Conservation (phyloP, 64 coral and sea anemone genomes). For the Orbicella faveolata region DNA sequence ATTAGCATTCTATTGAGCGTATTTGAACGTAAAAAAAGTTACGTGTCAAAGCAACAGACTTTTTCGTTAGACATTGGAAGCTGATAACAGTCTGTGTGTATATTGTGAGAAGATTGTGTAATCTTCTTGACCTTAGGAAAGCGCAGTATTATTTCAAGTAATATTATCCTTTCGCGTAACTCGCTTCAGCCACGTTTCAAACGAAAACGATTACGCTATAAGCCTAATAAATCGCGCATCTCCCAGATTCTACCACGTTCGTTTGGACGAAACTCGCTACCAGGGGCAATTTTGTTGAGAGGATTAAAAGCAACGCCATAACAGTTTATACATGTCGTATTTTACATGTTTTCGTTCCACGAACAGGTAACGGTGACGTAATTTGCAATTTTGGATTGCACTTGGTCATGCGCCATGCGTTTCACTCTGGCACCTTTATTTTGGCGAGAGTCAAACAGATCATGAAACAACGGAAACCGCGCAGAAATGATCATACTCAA, state of each 20-base stretch:
- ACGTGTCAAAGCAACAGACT: conserved; percentile 8
- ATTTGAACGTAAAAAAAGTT: not conserved
- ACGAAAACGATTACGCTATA: too few relatives aligned
- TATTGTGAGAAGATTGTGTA: not conserved
- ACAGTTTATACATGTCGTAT: not conserved
- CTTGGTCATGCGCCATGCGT: too few relatives aligned
- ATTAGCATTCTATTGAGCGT: not conserved
- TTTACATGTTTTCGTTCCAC: not conserved
- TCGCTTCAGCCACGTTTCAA: not conserved
- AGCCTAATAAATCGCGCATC: not conserved
- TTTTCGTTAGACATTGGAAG: not conserved
- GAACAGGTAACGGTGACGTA: too few relatives aligned
- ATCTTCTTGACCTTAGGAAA: not conserved
- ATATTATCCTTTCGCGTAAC: not conserved
- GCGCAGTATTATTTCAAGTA: not conserved
- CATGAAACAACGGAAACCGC: not conserved
- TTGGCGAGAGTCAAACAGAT: not conserved
- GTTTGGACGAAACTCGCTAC: too few relatives aligned
- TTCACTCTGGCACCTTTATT: not conserved
- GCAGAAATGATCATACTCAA: not conserved
- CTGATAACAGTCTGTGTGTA: not conserved
- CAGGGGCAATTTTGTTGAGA: not conserved
- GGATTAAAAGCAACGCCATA: too few relatives aligned
- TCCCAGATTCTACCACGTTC: not conserved
- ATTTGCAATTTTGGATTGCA: too few relatives aligned